Conservation (phyloP, 2,888 invertebrate genomes). For the Melanostoma mellinum region DNA sequence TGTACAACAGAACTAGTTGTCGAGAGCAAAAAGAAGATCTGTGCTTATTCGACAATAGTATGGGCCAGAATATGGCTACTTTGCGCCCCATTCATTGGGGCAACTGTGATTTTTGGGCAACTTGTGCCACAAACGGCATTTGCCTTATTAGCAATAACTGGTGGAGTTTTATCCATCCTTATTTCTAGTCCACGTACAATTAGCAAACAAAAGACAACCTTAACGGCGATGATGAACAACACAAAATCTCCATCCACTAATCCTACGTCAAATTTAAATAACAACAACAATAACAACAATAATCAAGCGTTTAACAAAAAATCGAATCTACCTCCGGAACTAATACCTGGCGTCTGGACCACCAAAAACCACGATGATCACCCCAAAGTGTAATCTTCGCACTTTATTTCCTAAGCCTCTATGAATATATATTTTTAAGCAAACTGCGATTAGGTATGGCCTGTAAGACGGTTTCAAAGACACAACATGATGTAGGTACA, state of each 20-base stretch:
- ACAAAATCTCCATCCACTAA: conserved; percentile 47
- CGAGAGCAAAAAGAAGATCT: conserved; percentile 80
- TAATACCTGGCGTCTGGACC: conserved; percentile 81
- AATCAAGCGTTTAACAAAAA: conserved; percentile 77
- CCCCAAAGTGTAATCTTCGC: conserved; percentile 54
- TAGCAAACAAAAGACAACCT: conserved; percentile 75
- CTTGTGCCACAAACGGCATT: conserved; percentile 81
- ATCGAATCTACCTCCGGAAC: conserved; percentile 81
- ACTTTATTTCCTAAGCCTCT: conserved; percentile 8
- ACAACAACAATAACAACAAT: conserved; percentile 92
- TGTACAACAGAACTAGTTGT: conserved; percentile 81
- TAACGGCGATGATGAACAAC: conserved; percentile 60
- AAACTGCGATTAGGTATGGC: too few species aligned
- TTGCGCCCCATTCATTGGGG: conserved; percentile 81
- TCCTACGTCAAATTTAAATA: conserved; percentile 88
- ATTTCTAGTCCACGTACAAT: conserved; percentile 81
- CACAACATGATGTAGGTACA: not conserved
- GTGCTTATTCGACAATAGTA: conserved; percentile 81
- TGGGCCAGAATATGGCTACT: conserved; percentile 82
- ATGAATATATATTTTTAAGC: not conserved
- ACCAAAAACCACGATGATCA: conserved; percentile 79
- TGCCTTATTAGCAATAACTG: conserved; percentile 80
- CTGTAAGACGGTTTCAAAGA: conserved; percentile 38
- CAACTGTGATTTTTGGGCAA: conserved; percentile 80
- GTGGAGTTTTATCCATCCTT: conserved; percentile 79